Conservation (phyloP, 2,797 vertebrate genomes). For the Anolis apletophallus region DNA sequence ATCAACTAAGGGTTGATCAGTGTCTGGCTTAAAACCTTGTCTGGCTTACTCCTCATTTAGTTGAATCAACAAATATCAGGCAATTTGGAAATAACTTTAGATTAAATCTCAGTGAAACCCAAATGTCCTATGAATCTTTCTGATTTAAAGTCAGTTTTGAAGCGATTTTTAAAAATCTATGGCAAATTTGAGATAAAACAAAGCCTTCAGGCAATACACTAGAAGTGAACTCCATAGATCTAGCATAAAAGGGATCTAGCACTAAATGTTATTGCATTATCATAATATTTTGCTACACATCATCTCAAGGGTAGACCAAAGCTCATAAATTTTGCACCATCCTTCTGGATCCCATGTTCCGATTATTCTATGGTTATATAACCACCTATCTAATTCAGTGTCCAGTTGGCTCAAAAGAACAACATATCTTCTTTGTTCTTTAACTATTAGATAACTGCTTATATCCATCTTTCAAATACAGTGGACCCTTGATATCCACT, state of each 20-base stretch:
- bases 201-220: constrained; percentile 54
- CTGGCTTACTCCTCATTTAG: background rate
- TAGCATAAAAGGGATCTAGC: background rate
- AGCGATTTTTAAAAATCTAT: background rate
- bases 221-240: constrained; percentile 17
- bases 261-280: constrained; percentile 19
- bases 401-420: constrained; percentile 5
- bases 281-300: background rate
- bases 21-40: no score
- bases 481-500: no score
- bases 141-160: background rate
- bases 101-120: background rate
- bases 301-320: background rate
- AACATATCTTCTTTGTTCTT: constrained; percentile 63
- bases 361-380: background rate
- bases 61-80: background rate
- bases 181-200: constrained; percentile 1
- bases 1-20: background rate
- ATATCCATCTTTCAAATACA: background rate
- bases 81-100: background rate
- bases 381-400: constrained; percentile 18
- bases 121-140: background rate
- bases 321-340: constrained; percentile 10
- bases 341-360: constrained; percentile 11
- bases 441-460: constrained; percentile 39